Percentiles rank a stretch among this genome's conserved stretches.
Evolutionary conservation across 2,888 invertebrate species (phyloP).

Genomic region (Orchesellides sinensis): DNA sequence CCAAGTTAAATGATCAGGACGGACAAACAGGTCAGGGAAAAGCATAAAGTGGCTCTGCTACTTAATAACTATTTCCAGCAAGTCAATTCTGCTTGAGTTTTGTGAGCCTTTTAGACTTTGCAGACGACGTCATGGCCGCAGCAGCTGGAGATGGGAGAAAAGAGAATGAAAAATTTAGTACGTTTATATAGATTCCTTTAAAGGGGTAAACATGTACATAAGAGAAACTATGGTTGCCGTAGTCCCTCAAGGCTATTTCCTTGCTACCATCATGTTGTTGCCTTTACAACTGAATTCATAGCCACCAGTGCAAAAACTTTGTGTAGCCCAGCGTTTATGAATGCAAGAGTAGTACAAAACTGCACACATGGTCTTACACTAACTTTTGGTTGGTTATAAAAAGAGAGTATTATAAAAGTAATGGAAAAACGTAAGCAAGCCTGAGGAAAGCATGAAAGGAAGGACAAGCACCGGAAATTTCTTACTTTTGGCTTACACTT

Average conservation of each 20-base stretch:
- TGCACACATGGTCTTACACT: not conserved
- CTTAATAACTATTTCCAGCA: not conserved
- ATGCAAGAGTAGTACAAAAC: not conserved
- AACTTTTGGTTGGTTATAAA: not conserved
- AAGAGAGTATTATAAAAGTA: not conserved
- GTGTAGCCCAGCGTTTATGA: conserved; percentile 3
- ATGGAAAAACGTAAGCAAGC: conserved; percentile 24
- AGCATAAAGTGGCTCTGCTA: not conserved
- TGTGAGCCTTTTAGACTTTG: not conserved
- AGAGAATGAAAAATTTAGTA: conserved; percentile 36
- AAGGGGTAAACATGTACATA: not conserved
- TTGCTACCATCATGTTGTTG: conserved; percentile 18
- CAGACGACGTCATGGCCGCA: not conserved
- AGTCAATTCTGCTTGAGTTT: not conserved
- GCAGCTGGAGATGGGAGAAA: conserved; percentile 19
- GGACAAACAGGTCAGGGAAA: no score
- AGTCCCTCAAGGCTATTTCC: conserved; percentile 33
- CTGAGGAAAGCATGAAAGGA: conserved; percentile 4
- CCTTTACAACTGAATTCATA: conserved; percentile 28
- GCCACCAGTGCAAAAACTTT: conserved; percentile 26
- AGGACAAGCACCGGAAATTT: conserved; percentile 58
- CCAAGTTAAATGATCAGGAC: no score
- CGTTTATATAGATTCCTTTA: not conserved
- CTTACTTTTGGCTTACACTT: conserved; percentile 20
- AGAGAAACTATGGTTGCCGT: not conserved